Percentiles rank a stretch among this genome's conserved stretches.
These are phyloP conservation scores for Bos taurus DNA, from an alignment of 2,113 vertebrate species.

Conservation along the genomic window DNA sequence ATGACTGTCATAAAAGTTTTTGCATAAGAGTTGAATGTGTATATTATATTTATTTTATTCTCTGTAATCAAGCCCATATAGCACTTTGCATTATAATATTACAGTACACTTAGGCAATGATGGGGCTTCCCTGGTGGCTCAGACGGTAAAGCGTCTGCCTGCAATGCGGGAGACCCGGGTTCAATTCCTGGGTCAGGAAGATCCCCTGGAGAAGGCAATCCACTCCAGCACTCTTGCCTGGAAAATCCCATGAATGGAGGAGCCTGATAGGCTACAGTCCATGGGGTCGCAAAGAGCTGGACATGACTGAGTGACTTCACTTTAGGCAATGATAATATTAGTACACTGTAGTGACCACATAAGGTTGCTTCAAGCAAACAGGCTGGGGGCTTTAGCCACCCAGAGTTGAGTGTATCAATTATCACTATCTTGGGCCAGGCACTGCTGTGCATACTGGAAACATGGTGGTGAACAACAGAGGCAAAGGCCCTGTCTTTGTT, in stretches of 20 bases:
- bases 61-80: background rate
- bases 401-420: background rate
- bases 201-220: too few species aligned
- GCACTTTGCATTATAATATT: background rate
- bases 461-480: background rate
- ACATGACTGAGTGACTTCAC: too few species aligned
- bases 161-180: too few species aligned
- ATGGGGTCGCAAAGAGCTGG: too few species aligned
- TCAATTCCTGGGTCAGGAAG: too few species aligned
- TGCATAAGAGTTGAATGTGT: background rate
- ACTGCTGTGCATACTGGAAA: background rate
- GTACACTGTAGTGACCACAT: background rate
- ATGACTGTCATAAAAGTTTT: background rate
- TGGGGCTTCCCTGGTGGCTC: background rate
- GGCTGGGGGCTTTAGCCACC: background rate
- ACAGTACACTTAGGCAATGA: background rate
- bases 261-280: too few species aligned
- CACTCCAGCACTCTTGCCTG: too few species aligned
- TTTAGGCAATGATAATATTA: background rate
- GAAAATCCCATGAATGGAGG: too few species aligned
- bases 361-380: background rate
- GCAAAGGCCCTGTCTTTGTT: background rate
- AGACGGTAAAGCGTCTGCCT: too few species aligned
- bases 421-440: background rate
- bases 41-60: background rate